These are phyloP conservation scores for Chrysemys picta DNA, from an alignment of 2,113 vertebrate species.

Conservation along the genomic window DNA sequence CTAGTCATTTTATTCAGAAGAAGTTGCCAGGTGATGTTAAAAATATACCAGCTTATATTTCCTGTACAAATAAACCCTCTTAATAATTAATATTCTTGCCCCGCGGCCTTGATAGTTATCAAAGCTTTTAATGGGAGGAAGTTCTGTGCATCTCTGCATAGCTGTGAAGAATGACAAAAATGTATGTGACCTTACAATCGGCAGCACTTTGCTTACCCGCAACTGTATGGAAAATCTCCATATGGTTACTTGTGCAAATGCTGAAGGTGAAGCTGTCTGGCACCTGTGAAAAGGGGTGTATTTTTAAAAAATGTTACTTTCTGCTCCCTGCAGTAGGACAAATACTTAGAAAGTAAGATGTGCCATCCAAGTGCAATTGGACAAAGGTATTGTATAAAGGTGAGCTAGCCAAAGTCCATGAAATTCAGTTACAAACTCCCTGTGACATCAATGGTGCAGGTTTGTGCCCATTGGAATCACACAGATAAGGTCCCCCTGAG, in stretches of 20 bases:
- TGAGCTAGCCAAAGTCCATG: rapidly evolving
- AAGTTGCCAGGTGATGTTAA: not conserved
- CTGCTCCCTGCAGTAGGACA: rapidly evolving
- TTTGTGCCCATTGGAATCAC: not conserved
- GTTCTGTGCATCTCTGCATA: not conserved
- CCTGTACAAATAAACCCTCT: rapidly evolving
- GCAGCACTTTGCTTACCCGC: not conserved
- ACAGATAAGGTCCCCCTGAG: not conserved
- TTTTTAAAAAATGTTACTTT: not conserved
- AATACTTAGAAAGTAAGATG: not conserved
- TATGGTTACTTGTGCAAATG: not conserved
- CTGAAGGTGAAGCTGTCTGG: not conserved
- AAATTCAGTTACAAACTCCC: not conserved
- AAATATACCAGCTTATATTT: rapidly evolving
- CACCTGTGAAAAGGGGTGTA: rapidly evolving
- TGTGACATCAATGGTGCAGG: not conserved
- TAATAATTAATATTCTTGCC: not conserved
- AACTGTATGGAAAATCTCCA: rapidly evolving
- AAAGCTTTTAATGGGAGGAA: not conserved
- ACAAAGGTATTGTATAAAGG: rapidly evolving
- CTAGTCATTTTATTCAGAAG: not conserved
- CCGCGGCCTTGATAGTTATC: not conserved
- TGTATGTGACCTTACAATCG: rapidly evolving
- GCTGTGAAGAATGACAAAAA: not conserved
- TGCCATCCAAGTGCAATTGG: not conserved